Conservation (phyloP, 2,113 vertebrate species). For the Colaptes auratus region DNA sequence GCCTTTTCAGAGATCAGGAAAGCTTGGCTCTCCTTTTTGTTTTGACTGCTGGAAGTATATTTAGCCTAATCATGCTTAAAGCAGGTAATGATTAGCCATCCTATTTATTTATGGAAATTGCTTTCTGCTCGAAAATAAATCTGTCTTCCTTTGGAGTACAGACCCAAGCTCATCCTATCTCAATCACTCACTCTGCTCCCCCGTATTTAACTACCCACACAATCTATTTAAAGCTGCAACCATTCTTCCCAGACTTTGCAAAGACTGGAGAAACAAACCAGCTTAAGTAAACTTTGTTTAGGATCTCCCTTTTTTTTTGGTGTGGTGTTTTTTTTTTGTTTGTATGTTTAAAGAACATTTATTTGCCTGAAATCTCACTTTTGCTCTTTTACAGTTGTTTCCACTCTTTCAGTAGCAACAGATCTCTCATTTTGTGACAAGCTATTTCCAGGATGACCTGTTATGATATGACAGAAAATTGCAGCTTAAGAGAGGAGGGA, state of each 20-base stretch:
- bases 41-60: slow-evolving; percentile 3
- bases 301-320: not conserved
- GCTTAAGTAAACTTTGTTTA: not conserved
- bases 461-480: slow-evolving; percentile 6
- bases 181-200: not conserved
- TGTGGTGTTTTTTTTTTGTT: not conserved
- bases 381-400: slow-evolving; percentile 10
- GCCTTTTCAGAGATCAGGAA: not conserved
- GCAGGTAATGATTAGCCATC: slow-evolving; percentile 1
- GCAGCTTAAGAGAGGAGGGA: not conserved
- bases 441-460: not conserved
- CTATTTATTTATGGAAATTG: slow-evolving; percentile 30
- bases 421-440: slow-evolving; percentile 35
- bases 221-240: slow-evolving; percentile 10
- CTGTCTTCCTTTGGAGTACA: not conserved
- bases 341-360: slow-evolving; percentile 5
- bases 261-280: not conserved
- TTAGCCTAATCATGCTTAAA: slow-evolving; percentile 42
- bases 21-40: not conserved
- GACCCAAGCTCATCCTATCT: not conserved
- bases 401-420: not conserved
- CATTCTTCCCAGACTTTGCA: not conserved
- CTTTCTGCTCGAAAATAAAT: slow-evolving; percentile 9
- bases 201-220: not conserved
- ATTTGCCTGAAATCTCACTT: slow-evolving; percentile 1